Percentiles rank a stretch among this genome's conserved stretches.
Evolutionary conservation across 2,113 vertebrate species (phyloP).

Genomic region (Carassius gibelio): DNA sequence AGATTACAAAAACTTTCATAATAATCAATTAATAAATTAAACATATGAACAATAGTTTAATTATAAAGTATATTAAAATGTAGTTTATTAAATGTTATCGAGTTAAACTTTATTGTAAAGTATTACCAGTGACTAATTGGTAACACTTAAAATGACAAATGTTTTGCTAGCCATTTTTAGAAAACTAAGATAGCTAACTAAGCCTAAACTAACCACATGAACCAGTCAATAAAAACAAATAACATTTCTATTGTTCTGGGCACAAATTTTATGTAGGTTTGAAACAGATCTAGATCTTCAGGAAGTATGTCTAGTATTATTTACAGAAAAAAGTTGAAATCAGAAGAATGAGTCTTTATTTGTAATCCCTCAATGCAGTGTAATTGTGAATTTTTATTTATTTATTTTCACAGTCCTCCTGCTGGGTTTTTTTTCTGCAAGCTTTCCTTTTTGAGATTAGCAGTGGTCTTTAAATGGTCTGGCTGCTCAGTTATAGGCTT

Average conservation of each 20-base stretch:
- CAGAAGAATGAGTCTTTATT: background rate
- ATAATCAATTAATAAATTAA: background rate
- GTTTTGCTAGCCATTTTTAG: background rate
- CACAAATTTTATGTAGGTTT: background rate
- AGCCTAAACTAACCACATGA: background rate
- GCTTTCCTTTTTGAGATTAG: constrained; percentile 2
- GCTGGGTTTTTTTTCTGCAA: background rate
- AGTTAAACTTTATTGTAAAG: background rate
- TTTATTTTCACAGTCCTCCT: constrained; percentile 3
- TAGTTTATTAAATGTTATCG: background rate
- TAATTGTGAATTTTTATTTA: background rate
- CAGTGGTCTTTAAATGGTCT: background rate
- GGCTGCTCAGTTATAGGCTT: background rate
- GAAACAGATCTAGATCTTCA: background rate
- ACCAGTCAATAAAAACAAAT: background rate
- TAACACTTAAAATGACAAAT: too few species aligned
- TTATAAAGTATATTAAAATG: background rate
- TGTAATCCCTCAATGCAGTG: background rate
- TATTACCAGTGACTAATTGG: background rate
- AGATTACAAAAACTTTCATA: background rate
- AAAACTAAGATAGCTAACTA: background rate
- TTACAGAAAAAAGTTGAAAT: background rate
- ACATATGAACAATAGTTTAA: background rate
- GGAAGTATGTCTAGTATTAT: background rate
- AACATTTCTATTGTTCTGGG: too few species aligned